Percentiles rank a stretch among this genome's conserved stretches.
phyloP scores from a whole-genome alignment of 1,140 invertebrate species.

The Heliconius congener region DNA sequence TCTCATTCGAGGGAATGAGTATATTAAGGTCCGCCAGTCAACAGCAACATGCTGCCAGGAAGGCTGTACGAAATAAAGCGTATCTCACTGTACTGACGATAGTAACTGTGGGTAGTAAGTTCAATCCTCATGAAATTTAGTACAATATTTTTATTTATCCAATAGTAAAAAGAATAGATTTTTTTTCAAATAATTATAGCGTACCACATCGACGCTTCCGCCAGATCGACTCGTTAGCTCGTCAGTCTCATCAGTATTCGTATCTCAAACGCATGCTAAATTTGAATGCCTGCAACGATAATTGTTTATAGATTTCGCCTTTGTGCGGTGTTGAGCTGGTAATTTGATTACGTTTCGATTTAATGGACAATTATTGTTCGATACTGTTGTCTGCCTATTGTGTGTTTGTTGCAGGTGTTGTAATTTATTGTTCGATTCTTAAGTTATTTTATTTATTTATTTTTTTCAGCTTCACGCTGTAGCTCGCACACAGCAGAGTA shows the following conservation, averaged over 20 bases:
- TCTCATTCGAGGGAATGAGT: no score
- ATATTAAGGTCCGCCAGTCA: no score
- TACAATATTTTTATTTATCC: no score
- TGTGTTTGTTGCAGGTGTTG: background rate
- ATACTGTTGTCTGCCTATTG: background rate
- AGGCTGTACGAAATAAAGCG: no score
- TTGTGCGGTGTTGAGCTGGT: background rate
- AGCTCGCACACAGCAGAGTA: no score
- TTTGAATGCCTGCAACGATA: conserved; percentile 27
- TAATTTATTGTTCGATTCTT: background rate
- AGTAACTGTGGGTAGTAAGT: background rate
- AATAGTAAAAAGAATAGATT: no score
- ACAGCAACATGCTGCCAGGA: no score
- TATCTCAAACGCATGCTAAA: conserved; percentile 20
- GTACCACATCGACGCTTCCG: background rate
- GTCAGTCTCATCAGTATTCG: conserved; percentile 24
- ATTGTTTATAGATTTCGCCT: conserved; percentile 30
- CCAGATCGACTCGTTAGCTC: background rate
- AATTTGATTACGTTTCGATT: conserved; percentile 17
- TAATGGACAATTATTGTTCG: background rate
- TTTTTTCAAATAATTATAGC: background rate
- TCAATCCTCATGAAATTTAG: no score
- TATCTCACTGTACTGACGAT: background rate
- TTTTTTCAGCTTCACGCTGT: no score
- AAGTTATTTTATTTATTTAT: no score